Evolutionary conservation across 2,888 invertebrate genomes (phyloP), one percentile per base, ranked within the genome.

Genomic region (Drosophila fungiperda): DNA sequence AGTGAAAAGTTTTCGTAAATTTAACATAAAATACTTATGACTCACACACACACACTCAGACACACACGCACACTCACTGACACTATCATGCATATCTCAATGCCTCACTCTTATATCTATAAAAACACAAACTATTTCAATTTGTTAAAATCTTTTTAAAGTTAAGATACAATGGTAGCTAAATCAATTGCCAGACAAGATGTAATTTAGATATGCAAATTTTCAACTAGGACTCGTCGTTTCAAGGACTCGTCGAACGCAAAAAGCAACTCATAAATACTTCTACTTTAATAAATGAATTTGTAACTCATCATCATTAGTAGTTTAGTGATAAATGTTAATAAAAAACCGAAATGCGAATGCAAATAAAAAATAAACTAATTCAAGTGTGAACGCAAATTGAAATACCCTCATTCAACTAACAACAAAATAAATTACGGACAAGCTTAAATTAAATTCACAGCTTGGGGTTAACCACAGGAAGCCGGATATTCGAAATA

Each of bases 271-370:
- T 48, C 78, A 64, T 73, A 61, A 67, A 74, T 71, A 80, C 69
- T 70, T 78, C 70, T 80, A 82, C 77, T 72, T 82, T 71, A 74
- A 69, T 70, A 83, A 70, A 73, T 83, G 68, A 72, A 84, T 83
- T 90, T 87, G 84, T 90, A 89, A 83, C 83, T 90, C 76, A 84
- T 87, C 89, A 89, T 87, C 76, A 82, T 89, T 90, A 79, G 87
- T 89, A 90, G 90, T 76, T 87, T 89, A 89, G 87, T 76, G 81
- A 82, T 90, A 82, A 84, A 87, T 87, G 87, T 90, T 87, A 76
- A 85, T 85, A 75, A 85, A 29, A 75, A 45, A 23, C 15, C 32
- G 69, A 82, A 45, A 73, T 65, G 36, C 67, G 45, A 64, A 65
- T 64, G 53, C 63, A 78, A 80, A 68, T 42, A 58, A 61, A 60